Base-by-base conservation (phyloP, 2,888 invertebrate species). In the Celastrina argiolus region DNA sequence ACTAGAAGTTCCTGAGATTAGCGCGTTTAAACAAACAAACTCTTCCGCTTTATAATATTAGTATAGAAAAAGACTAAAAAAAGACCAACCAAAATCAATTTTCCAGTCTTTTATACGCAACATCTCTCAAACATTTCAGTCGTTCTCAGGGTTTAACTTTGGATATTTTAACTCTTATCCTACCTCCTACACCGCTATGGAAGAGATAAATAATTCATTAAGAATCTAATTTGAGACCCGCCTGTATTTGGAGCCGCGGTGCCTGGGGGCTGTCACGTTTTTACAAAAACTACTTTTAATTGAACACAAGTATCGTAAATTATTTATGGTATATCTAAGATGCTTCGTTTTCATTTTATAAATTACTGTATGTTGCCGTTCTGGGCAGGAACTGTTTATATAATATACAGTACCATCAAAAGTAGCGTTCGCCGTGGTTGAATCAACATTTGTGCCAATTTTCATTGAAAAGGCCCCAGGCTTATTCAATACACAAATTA, bases 141-240 rank as follows among this genome's bases (percentile, higher is more conserved):
- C 42, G 39, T 66, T 66, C 59, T 34, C 59, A 66, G 58, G 42
- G 66, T 41, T 66, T 59, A 56, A 65, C 41, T 65, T 58, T 39
- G 28, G 66, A 42, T 66, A 59, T 66, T 66, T 66, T 65, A 65
- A 45, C 41, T 59, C 64, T 64, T 56, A 42, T 59, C 45, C 42
- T 45, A 59, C 59, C 66, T 14, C 7, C 59, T 22, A 59, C 66
- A 42, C 66, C 66, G 59, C 59, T 59, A 66, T 45, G 66, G 66
- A 59, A 66, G 41, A 59, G 59, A 66, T 66, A 66, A 66, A 66
- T 66, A 59, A 66, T 66, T 66, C 66, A 66, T 66, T 66, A 66
- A 59, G 66, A 66, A 66, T 66, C 66, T 66, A 66, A 66, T 66
- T 66, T 66, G 59, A 66, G 41, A 66, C 59, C 34, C 58, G 59